Base-by-base conservation (phyloP, 1,140 invertebrate genomes). In the Arion vulgaris region DNA sequence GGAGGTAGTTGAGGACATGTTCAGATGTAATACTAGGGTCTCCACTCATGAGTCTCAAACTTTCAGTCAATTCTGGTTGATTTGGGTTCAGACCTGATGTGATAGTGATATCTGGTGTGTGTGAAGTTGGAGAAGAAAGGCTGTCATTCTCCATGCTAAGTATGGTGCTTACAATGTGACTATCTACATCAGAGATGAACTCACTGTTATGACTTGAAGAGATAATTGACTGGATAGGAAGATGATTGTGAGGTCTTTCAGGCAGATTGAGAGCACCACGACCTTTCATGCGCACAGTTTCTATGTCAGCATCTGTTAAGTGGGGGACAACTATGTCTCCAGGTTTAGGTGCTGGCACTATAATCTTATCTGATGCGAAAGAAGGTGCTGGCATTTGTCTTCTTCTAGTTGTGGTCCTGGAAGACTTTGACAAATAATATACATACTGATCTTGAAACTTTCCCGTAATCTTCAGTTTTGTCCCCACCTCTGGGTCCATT, bases 381-480 rank as follows among this genome's bases (percentile, higher is more conserved):
- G 78, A 77, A 26, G 82, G 45, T 51, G 82, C 53, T 19, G 80
- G 41, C 17, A 85, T 80, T 71, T 85, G 84, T 36, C 86, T 85
- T 81, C 86, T 85, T 68, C 89, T 78, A 9, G 88, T 69, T 28
- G 87, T 84, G 68, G 86, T 89, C 26, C 88, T 85, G 62, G 86
- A 85, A 36, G 87, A 89, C 80, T 89, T 91, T 49, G 88, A 89
- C 68, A 89, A 81, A 83, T 89, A 91, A 82, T 91, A 91, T 15
- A 91, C 88, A 86, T 87, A 91, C 76, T 91, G 87, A 80, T 91
- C 88, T 83, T 90, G 86, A 78, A 88, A 91, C 83, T 87, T 90
- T 2, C 90, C 90, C 15, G 89, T 90, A 49, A 91, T 91, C 85
- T 91, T 91, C 38, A 91, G 80, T 77, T 91, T 91, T 19, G 88